Percentiles rank a stretch among this genome's conserved stretches.
Evolutionary conservation across 2,888 invertebrate genomes (phyloP).

Genomic region (Phoronis australis): DNA sequence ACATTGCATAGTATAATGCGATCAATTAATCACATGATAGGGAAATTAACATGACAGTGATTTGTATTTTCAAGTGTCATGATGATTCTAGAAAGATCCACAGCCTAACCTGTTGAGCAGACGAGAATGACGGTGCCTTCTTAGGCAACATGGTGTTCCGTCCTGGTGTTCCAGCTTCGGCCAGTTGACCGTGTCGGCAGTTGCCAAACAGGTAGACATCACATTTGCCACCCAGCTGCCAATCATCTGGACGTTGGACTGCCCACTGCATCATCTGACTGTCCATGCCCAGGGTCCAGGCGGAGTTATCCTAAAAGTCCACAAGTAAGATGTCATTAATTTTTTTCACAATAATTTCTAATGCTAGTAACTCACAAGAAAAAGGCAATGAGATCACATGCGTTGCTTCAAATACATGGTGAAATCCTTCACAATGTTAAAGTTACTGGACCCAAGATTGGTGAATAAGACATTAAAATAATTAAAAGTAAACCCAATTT

Average conservation of each 20-base stretch:
- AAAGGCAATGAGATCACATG: no score
- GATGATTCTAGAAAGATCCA: no score
- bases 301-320: slow-evolving; percentile 53
- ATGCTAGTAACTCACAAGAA: no score
- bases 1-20: no score
- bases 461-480: no score
- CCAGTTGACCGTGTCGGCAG: slow-evolving; percentile 63
- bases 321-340: not conserved
- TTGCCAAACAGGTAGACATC: slow-evolving; percentile 62
- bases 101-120: slow-evolving; percentile 49
- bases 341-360: no score
- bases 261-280: slow-evolving; percentile 63
- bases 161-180: slow-evolving; percentile 56
- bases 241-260: slow-evolving; percentile 61
- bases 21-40: no score
- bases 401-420: no score
- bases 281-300: slow-evolving; percentile 61
- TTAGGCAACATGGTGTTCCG: slow-evolving; percentile 25
- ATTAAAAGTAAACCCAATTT: no score
- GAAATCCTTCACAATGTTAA: no score
- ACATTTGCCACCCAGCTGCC: slow-evolving; percentile 64
- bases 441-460: no score
- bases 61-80: not conserved
- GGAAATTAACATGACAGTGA: not conserved
- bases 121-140: slow-evolving; percentile 38